phyloP scores from a whole-genome alignment of 1,140 invertebrate species.

The Pseudachorutes palmiensis region DNA sequence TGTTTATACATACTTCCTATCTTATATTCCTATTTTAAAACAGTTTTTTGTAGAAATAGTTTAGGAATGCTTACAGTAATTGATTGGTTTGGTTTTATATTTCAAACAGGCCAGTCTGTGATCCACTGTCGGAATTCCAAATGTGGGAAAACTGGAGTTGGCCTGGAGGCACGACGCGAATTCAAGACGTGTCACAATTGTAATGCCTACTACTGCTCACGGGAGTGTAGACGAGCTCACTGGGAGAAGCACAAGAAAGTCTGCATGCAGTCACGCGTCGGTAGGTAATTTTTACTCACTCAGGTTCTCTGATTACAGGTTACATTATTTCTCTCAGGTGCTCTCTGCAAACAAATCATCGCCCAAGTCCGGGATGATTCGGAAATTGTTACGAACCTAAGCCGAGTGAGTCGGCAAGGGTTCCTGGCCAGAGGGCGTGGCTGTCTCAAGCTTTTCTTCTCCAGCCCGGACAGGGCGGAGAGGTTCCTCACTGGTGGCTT shows the following conservation, averaged over 20 bases:
- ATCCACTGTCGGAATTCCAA: constrained; percentile 38
- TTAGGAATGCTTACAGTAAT: too few species aligned
- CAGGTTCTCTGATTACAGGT: constrained; percentile 45
- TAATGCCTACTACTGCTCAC: constrained; percentile 60
- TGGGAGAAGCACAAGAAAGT: constrained; percentile 84
- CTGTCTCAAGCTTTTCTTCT: constrained; percentile 82
- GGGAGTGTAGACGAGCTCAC: constrained; percentile 58
- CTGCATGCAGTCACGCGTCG: constrained; percentile 78
- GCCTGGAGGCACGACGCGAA: constrained; percentile 34
- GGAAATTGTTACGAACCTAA: constrained; percentile 66
- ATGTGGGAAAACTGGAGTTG: constrained; percentile 34
- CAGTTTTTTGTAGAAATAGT: too few species aligned
- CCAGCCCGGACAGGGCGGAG: constrained; percentile 70
- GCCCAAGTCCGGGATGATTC: constrained; percentile 72
- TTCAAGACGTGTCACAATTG: constrained; percentile 73
- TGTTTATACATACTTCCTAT: too few species aligned
- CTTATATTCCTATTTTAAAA: too few species aligned
- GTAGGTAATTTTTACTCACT: constrained; percentile 22
- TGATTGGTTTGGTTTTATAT: background rate
- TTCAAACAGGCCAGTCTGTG: constrained; percentile 1
- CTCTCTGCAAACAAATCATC: constrained; percentile 79
- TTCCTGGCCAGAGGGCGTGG: constrained; percentile 75
- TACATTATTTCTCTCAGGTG: too few species aligned
- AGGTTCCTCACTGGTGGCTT: constrained; percentile 55
- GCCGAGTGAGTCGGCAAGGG: constrained; percentile 66